Evolutionary conservation across 2,797 vertebrate genomes (phyloP).

Genomic region (Pampus argenteus): DNA sequence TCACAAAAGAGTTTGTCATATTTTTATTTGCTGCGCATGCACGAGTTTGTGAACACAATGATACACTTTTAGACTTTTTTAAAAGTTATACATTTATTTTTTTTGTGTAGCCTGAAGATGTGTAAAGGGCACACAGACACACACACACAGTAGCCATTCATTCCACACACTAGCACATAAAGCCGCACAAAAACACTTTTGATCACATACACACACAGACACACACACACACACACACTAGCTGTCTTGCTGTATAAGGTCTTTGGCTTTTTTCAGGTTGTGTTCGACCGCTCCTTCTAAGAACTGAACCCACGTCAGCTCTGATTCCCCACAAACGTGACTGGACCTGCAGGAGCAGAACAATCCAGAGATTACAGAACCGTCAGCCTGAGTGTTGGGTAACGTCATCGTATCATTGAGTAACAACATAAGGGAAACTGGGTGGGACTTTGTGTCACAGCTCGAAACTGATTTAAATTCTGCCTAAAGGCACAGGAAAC

Average conservation of each 20-base stretch:
- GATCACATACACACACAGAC: background rate
- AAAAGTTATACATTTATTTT: too few relatives aligned
- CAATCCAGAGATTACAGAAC: too few relatives aligned
- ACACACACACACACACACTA: slow-evolving; percentile 31
- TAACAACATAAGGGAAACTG: too few relatives aligned
- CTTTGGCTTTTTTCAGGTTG: slow-evolving; percentile 91
- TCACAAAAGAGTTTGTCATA: background rate
- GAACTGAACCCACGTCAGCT: slow-evolving; percentile 92
- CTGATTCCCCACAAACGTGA: slow-evolving; percentile 88
- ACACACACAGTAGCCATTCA: background rate
- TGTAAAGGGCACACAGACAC: background rate
- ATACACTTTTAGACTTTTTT: background rate
- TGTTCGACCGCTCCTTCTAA: slow-evolving; percentile 88
- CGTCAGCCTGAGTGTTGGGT: too few relatives aligned
- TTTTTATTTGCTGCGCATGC: background rate
- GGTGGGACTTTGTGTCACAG: too few relatives aligned
- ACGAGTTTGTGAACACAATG: background rate
- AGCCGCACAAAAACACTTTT: background rate
- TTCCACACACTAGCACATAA: background rate
- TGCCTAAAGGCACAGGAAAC: too few relatives aligned
- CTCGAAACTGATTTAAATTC: too few relatives aligned
- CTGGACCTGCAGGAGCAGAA: slow-evolving; percentile 82
- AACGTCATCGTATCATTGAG: too few relatives aligned
- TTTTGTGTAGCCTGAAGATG: background rate
- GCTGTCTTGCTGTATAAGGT: slow-evolving; percentile 83